Evolutionary conservation across 2,797 vertebrate species (phyloP).

Genomic region (Tamandua tetradactyla): DNA sequence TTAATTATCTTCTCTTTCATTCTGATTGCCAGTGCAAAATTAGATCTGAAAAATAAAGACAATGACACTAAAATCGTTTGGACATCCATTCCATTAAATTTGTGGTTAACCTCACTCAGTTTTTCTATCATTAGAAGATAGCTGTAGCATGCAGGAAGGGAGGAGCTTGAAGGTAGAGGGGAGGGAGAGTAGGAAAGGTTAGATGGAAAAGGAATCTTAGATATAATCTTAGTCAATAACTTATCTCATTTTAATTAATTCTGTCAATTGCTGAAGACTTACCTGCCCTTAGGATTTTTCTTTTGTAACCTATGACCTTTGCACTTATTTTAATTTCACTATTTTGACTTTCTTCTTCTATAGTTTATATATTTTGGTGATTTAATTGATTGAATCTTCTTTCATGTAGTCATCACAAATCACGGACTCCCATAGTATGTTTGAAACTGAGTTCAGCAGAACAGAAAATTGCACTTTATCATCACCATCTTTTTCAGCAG

Average conservation of each 20-base stretch:
- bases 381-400: conserved; percentile 44
- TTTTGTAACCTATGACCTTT: not conserved
- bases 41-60: not conserved
- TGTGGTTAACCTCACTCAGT: not conserved
- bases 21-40: conserved; percentile 28
- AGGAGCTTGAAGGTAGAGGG: not conserved
- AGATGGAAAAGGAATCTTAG: not conserved
- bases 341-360: conserved; percentile 23
- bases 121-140: not conserved
- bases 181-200: not conserved
- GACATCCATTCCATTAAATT: not conserved
- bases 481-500: conserved; percentile 76
- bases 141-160: not conserved
- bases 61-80: conserved; percentile 6
- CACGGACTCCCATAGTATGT: conserved; percentile 79
- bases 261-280: not conserved
- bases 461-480: conserved; percentile 75
- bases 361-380: conserved; percentile 44
- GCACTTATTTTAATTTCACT: not conserved
- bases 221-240: not conserved
- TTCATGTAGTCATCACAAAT: conserved; percentile 84
- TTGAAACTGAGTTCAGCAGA: conserved; percentile 79
- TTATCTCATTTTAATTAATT: not conserved
- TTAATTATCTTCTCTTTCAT: not conserved
- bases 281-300: not conserved